Percentiles rank a stretch among this genome's conserved stretches.
phyloP scores from a whole-genome alignment of 1,140 invertebrate genomes.

The Drosophila pachea region DNA sequence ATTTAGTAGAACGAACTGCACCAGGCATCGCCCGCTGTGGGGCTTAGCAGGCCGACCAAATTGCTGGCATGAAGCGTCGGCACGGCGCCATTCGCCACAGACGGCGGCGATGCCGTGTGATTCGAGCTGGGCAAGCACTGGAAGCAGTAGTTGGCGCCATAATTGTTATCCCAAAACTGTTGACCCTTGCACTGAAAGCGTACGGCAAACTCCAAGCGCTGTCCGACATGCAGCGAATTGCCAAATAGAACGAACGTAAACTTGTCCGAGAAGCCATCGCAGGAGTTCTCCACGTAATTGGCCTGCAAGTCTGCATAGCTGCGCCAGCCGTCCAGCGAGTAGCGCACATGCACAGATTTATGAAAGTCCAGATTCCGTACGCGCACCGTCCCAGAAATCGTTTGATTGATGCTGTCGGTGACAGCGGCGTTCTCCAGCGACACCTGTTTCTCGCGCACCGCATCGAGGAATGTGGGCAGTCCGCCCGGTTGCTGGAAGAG shows the following conservation, averaged over 20 bases:
- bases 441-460: slow-evolving; percentile 85
- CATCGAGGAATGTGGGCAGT: slow-evolving; percentile 87
- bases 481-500: slow-evolving; percentile 91
- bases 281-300: slow-evolving; percentile 91
- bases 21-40: slow-evolving; percentile 73
- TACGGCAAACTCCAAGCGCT: slow-evolving; percentile 89
- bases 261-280: slow-evolving; percentile 95
- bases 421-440: slow-evolving; percentile 91
- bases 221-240: slow-evolving; percentile 85
- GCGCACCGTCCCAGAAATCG: slow-evolving; percentile 91
- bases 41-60: slow-evolving; percentile 69
- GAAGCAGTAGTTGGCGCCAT: slow-evolving; percentile 90
- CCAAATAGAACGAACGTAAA: slow-evolving; percentile 89
- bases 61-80: slow-evolving; percentile 45
- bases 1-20: slow-evolving; percentile 76
- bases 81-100: slow-evolving; percentile 63
- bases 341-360: slow-evolving; percentile 93
- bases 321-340: slow-evolving; percentile 91
- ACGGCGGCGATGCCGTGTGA: slow-evolving; percentile 60
- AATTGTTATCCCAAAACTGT: slow-evolving; percentile 95
- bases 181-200: slow-evolving; percentile 89
- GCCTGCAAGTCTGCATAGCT: slow-evolving; percentile 90
- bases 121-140: slow-evolving; percentile 84
- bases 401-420: slow-evolving; percentile 84
- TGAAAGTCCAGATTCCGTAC: slow-evolving; percentile 95